Percentiles rank a stretch among this genome's conserved stretches.
Conservation (phyloP, 2,888 invertebrate genomes). For the Pseudococcus viburni region DNA sequence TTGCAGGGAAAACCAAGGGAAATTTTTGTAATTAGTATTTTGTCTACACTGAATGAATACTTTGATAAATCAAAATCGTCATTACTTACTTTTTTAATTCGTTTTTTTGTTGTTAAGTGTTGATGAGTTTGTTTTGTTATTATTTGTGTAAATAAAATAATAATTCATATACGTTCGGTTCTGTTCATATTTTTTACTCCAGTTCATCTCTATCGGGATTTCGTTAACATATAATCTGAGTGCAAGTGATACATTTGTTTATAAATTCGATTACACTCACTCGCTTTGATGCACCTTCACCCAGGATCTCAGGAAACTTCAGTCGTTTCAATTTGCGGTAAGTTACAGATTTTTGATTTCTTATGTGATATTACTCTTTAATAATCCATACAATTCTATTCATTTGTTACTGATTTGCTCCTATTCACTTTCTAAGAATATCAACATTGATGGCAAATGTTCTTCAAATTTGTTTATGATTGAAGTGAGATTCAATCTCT, state of each 20-base stretch:
- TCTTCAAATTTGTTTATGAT: background rate
- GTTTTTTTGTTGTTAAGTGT: constrained; percentile 41
- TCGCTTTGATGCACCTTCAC: constrained; percentile 10
- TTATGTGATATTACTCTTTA: background rate
- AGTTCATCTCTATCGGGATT: background rate
- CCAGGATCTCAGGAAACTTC: background rate
- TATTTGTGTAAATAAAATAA: constrained; percentile 36
- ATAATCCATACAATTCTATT: background rate
- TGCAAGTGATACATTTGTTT: constrained; percentile 3
- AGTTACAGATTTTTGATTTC: background rate
- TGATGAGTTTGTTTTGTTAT: constrained; percentile 51
- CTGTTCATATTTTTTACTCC: background rate
- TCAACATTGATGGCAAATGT: background rate
- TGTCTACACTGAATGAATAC: background rate
- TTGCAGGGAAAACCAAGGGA: background rate
- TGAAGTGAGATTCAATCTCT: background rate
- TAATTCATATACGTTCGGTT: background rate
- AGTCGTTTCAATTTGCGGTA: background rate
- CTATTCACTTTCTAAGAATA: background rate
- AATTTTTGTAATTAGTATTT: background rate
- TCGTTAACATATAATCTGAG: background rate
- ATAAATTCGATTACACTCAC: background rate
- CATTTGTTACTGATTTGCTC: background rate
- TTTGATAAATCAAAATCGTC: constrained; percentile 52
- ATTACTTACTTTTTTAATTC: constrained; percentile 6